phyloP scores from a whole-genome alignment of 2,888 invertebrate genomes.

The Cheilosia variabilis region DNA sequence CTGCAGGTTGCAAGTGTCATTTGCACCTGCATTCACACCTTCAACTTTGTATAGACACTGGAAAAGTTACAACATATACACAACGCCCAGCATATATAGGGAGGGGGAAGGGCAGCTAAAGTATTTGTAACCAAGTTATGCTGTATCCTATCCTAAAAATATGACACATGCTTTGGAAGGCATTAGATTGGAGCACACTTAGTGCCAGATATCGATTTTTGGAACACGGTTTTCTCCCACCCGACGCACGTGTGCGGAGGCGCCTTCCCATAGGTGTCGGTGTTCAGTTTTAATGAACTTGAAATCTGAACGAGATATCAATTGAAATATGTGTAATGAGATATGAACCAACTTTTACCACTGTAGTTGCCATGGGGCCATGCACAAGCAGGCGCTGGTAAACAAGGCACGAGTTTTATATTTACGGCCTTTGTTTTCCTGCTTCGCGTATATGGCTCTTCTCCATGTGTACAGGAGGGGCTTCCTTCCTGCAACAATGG shows the following conservation, averaged over 20 bases:
- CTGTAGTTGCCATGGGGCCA: not conserved
- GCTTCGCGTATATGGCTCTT: not conserved
- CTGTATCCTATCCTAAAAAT: not conserved
- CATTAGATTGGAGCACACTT: constrained; percentile 9
- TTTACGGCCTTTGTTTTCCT: constrained; percentile 19
- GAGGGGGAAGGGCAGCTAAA: not conserved
- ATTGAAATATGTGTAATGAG: constrained; percentile 56
- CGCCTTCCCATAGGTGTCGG: not conserved
- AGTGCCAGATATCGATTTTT: constrained; percentile 47
- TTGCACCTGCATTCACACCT: constrained; percentile 54
- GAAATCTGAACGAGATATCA: constrained; percentile 49
- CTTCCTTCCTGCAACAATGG: not conserved
- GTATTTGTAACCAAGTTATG: constrained; percentile 14
- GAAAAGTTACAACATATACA: not conserved
- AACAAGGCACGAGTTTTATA: not conserved
- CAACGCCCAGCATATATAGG: not conserved
- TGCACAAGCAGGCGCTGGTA: not conserved
- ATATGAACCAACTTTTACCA: constrained; percentile 24
- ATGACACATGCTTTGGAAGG: constrained; percentile 7
- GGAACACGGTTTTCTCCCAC: constrained; percentile 21
- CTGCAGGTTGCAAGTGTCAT: constrained; percentile 56
- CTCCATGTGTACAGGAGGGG: not conserved
- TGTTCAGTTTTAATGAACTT: constrained; percentile 59
- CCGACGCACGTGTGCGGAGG: not conserved
- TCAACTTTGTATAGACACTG: constrained; percentile 20